These are phyloP conservation scores for Gorsachius magnificus DNA, from an alignment of 2,797 vertebrate genomes.

Conservation along the genomic window DNA sequence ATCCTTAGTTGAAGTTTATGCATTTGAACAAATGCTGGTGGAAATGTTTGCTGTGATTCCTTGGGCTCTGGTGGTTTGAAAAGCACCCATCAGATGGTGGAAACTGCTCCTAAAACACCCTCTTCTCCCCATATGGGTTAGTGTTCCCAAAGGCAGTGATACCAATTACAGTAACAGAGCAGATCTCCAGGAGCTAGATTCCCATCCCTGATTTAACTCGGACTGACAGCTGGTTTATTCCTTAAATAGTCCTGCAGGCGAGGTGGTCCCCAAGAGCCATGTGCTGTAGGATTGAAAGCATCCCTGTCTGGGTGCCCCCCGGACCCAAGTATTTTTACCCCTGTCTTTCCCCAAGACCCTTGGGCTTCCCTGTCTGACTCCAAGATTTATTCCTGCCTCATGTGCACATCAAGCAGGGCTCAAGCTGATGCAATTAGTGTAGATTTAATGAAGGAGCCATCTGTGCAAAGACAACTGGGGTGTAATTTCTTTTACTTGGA, in stretches of 20 bases:
- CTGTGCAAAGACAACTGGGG: neutral
- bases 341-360: neutral
- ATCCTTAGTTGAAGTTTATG: neutral
- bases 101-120: neutral
- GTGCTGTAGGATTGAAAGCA: neutral
- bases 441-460: neutral
- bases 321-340: no score
- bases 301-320: no score
- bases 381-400: neutral
- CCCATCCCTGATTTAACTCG: accelerated
- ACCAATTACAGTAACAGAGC: neutral
- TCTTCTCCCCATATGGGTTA: accelerated
- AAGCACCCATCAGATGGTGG: neutral
- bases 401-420: neutral
- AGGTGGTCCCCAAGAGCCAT: accelerated
- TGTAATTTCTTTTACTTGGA: neutral
- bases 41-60: neutral
- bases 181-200: neutral
- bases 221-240: neutral
- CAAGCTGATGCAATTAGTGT: neutral
- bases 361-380: neutral
- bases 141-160: neutral
- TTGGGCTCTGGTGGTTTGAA: neutral
- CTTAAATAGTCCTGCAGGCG: neutral
- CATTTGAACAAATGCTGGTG: neutral